Conservation (phyloP, 2,797 vertebrate genomes). For the Perdix hodgsoniae region DNA sequence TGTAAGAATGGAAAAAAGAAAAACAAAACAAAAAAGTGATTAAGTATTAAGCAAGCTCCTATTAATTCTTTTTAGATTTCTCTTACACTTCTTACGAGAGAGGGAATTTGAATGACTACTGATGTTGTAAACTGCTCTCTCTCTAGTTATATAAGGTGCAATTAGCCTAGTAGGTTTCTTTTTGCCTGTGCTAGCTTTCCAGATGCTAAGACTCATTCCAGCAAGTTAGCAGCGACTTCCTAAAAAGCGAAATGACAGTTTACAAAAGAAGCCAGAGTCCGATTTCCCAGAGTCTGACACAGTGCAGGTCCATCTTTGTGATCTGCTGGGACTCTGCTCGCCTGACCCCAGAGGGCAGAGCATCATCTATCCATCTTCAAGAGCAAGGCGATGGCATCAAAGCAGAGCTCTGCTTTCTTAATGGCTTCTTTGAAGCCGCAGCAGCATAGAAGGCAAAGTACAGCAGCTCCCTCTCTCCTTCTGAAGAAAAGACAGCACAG, state of each 20-base stretch:
- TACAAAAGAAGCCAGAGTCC: neutral
- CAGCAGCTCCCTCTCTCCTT: neutral
- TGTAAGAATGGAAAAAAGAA: neutral
- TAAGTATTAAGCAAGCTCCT: neutral
- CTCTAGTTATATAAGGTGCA: neutral
- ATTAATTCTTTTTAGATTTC: neutral
- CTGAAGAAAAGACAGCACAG: slow-evolving; percentile 36
- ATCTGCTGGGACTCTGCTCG: neutral
- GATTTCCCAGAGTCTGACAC: neutral
- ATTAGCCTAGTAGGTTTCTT: neutral
- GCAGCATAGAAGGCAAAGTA: neutral
- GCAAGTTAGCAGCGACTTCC: neutral
- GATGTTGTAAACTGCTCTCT: neutral
- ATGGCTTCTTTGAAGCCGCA: slow-evolving; percentile 8
- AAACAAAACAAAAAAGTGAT: too few species aligned
- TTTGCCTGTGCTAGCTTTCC: neutral
- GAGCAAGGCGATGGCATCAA: neutral
- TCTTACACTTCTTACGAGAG: neutral
- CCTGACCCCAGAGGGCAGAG: slow-evolving; percentile 4
- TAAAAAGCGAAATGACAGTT: neutral
- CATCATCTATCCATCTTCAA: neutral
- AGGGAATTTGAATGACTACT: neutral
- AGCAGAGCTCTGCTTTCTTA: slow-evolving; percentile 1
- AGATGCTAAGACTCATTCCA: neutral
- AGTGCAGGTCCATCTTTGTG: neutral